Conservation (phyloP, 2,888 invertebrate genomes). For the Phorcus lineatus region DNA sequence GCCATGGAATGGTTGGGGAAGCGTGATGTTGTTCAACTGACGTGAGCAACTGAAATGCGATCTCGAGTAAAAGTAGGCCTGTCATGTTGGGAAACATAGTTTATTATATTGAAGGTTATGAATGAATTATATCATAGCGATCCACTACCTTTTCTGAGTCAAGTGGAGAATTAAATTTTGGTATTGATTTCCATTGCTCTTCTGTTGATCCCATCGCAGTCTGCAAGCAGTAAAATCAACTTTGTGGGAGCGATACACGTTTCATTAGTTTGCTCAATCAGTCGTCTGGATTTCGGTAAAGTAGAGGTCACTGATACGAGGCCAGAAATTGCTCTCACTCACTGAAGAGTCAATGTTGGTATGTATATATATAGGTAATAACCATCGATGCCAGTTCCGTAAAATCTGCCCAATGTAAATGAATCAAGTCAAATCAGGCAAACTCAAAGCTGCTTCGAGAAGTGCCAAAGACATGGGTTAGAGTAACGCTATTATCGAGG, state of each 20-base stretch:
- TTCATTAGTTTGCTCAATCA: slow-evolving; percentile 16
- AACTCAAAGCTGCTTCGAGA: background rate
- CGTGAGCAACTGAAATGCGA: background rate
- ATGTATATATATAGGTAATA: slow-evolving; percentile 21
- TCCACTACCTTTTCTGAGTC: background rate
- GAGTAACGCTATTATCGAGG: background rate
- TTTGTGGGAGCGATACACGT: slow-evolving; percentile 22
- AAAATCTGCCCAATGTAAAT: background rate
- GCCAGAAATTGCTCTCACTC: background rate
- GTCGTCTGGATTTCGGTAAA: slow-evolving; percentile 1
- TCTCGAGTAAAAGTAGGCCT: background rate
- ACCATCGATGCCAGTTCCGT: background rate
- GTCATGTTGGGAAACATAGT: background rate
- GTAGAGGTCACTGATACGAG: background rate
- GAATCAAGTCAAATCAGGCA: slow-evolving; percentile 13
- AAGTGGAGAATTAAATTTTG: slow-evolving; percentile 21
- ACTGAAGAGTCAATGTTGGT: background rate
- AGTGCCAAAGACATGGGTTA: background rate
- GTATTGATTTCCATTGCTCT: slow-evolving; percentile 13
- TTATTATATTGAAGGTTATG: slow-evolving; percentile 19
- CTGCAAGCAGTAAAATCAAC: slow-evolving; percentile 23
- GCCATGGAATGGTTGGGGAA: too few relatives aligned
- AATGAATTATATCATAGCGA: slow-evolving; percentile 26
- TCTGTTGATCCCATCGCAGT: slow-evolving; percentile 15
- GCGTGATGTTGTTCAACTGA: too few relatives aligned